Conservation (phyloP, 2,113 vertebrate species). For the Elachura formosa region DNA sequence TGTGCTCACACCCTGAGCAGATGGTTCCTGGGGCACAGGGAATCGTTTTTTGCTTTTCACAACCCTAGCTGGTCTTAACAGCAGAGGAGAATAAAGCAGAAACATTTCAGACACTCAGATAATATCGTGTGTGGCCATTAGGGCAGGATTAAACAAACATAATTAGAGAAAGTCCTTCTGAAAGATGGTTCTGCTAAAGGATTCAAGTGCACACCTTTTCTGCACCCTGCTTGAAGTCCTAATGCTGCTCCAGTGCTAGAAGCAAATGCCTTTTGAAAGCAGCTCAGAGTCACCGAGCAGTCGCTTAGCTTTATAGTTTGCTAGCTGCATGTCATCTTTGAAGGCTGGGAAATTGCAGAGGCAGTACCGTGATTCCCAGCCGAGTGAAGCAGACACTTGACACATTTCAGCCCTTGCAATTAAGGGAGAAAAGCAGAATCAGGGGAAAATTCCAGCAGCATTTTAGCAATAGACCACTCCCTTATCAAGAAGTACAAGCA, state of each 20-base stretch:
- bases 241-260: not conserved
- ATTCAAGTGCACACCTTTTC: not conserved
- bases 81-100: not conserved
- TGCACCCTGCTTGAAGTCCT: slow-evolving; percentile 14
- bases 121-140: not conserved
- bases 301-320: slow-evolving; percentile 43
- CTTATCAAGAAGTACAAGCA: not conserved
- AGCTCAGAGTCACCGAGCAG: slow-evolving; percentile 44
- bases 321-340: slow-evolving; percentile 58
- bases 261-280: slow-evolving; percentile 52
- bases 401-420: slow-evolving; percentile 55
- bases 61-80: not conserved
- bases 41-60: not conserved
- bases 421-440: slow-evolving; percentile 41
- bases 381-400: slow-evolving; percentile 42
- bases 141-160: slow-evolving; percentile 35
- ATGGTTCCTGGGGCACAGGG: not conserved
- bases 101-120: not conserved
- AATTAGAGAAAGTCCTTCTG: slow-evolving; percentile 12
- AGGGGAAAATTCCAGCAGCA: not conserved
- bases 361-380: slow-evolving; percentile 47
- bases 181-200: not conserved
- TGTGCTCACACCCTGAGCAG: not conserved
- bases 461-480: slow-evolving; percentile 40
- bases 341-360: slow-evolving; percentile 59